phyloP scores from a whole-genome alignment of 2,888 invertebrate genomes.

The Harpagoxenus sublaevis region DNA sequence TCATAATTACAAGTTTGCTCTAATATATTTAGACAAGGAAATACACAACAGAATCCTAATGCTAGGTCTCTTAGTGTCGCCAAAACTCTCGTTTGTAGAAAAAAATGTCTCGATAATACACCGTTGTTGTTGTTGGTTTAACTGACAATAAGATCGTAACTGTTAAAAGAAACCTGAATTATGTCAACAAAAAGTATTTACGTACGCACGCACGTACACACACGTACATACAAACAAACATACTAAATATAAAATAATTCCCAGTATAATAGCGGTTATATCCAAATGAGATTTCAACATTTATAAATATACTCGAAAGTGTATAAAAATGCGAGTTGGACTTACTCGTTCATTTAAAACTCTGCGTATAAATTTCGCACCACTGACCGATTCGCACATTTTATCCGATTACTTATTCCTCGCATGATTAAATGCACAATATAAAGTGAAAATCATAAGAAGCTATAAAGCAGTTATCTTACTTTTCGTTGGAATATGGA shows the following conservation, averaged over 20 bases:
- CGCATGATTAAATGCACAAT: conserved; percentile 24
- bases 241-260: not conserved
- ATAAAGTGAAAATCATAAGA: not conserved
- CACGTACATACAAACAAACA: not conserved
- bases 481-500: conserved; percentile 6
- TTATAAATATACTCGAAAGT: not conserved
- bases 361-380: not conserved
- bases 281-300: not conserved
- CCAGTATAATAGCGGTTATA: not conserved
- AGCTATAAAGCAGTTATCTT: not conserved
- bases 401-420: not conserved
- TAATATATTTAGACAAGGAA: not conserved
- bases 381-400: not conserved
- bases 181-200: not conserved
- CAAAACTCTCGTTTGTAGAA: not conserved
- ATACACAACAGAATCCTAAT: not conserved
- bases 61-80: not conserved
- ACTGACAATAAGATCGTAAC: not conserved
- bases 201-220: too few relatives aligned
- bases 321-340: not conserved
- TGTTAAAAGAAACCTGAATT: not conserved
- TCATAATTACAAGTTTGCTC: not conserved
- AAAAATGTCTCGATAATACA: not conserved
- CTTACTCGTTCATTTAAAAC: conserved; percentile 27
- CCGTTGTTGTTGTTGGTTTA: not conserved